Evolutionary conservation across 2,888 invertebrate species (phyloP).

Genomic region (Timandra comae): DNA sequence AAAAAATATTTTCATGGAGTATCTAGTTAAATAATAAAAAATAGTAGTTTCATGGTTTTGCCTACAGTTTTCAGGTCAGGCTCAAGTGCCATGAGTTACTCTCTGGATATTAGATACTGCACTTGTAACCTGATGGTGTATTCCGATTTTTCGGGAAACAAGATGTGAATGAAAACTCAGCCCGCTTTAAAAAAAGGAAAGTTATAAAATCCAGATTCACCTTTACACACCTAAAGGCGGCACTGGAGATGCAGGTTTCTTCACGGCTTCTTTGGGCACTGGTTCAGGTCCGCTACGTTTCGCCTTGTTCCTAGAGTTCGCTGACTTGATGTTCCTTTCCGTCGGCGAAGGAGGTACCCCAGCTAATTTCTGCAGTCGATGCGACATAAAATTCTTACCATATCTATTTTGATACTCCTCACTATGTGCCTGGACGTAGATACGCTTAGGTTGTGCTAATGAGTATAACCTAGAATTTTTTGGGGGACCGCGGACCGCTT

Average conservation of each 20-base stretch:
- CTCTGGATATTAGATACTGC: no score
- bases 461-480: slow-evolving; percentile 49
- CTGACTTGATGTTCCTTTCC: slow-evolving; percentile 19
- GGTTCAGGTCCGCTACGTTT: slow-evolving; percentile 23
- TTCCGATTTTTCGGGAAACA: no score
- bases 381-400: slow-evolving; percentile 36
- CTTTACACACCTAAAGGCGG: slow-evolving; percentile 65
- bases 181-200: no score
- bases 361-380: slow-evolving; percentile 38
- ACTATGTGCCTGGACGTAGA: slow-evolving; percentile 50
- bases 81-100: no score
- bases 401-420: slow-evolving; percentile 47
- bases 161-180: no score
- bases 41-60: no score
- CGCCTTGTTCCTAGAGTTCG: slow-evolving; percentile 20
- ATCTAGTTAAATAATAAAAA: no score
- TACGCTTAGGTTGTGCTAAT: slow-evolving; percentile 59
- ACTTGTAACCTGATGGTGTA: no score
- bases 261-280: slow-evolving; percentile 12
- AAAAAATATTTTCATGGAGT: no score
- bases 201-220: slow-evolving; percentile 35
- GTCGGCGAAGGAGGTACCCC: slow-evolving; percentile 14
- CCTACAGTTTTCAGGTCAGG: no score
- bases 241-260: slow-evolving; percentile 24
- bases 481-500: slow-evolving; percentile 63